Conservation (phyloP, 2,888 invertebrate species). For the Mylabris sibirica region DNA sequence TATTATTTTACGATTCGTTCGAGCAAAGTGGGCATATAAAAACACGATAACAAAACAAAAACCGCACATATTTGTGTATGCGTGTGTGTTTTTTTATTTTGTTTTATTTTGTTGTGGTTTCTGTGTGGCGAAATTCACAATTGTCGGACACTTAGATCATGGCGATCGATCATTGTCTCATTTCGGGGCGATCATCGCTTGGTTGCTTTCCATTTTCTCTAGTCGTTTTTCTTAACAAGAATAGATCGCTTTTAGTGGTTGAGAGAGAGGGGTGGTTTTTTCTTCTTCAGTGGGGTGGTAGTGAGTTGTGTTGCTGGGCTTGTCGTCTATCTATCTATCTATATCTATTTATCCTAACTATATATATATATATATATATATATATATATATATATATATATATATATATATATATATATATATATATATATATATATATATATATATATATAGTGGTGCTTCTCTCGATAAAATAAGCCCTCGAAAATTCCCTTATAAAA, state of each 20-base stretch:
- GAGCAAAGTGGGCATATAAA: too few relatives aligned
- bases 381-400: too few relatives aligned
- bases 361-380: too few relatives aligned
- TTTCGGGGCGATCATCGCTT: constrained; percentile 1
- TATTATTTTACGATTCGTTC: not conserved
- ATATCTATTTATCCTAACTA: too few relatives aligned
- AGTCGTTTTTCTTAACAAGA: constrained; percentile 28
- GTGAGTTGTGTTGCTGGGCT: not conserved
- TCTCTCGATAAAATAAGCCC: constrained; percentile 45
- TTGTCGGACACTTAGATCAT: not conserved
- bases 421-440: too few relatives aligned
- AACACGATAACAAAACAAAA: not conserved
- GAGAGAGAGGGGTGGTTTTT: not conserved
- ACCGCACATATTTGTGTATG: too few relatives aligned
- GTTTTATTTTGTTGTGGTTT: not conserved
- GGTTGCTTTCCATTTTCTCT: constrained; percentile 10
- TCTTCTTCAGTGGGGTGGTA: too few relatives aligned
- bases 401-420: too few relatives aligned
- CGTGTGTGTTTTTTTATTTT: not conserved
- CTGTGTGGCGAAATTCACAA: not conserved
- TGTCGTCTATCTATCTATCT: not conserved
- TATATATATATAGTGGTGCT: constrained; percentile 10
- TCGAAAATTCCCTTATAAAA: constrained; percentile 56
- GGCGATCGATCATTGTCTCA: constrained; percentile 6
- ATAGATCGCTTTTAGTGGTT: constrained; percentile 30